Base-by-base conservation (phyloP, 2,797 vertebrate species). In the Propithecus perrieri region DNA sequence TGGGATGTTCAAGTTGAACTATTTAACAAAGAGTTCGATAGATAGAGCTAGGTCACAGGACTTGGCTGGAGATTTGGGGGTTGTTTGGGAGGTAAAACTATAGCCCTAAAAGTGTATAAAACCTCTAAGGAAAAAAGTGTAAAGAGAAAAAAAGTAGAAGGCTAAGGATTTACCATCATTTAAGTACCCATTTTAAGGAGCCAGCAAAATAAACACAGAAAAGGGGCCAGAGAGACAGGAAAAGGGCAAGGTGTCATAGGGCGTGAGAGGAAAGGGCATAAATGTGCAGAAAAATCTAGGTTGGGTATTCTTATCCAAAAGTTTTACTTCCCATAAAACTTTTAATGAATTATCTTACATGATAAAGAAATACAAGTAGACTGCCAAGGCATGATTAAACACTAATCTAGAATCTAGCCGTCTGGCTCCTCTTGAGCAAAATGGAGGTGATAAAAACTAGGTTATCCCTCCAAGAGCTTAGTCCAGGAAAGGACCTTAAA, bases 51-150 rank as follows among this genome's bases (percentile, higher is more conserved):
- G 84, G 9, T 87, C 53, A 85, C 74, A 85, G 33, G 46, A 84
- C 69, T 14, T 2, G 5, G 22, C 12, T 59, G 57, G 89, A 61
- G 72, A 48, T 50, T 63, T 78, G 11, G 50, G 53, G 18, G 1
- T 79, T 76, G 67, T 71, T 91, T 83, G 46, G 38, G 46, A 85
- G 24, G 17, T 83, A 72, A 67, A 76, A 88, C 18, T 71, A 48
- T 10, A 96, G 22, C 48, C 15, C 48, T 84, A 76, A 67, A 92
- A 28, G 72, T 63, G 28, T n/a, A 63, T 91, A 94, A 95, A 83
- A 86, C 65, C 41, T 94, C 53, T 75, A 22, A 43, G 11, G 65
- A 26, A 92, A 55, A 75, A 53, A 72, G n/a, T 35, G 10, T 71
- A 14, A 59, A 67, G 53, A 78, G 65, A 43, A 59, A 85, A 89